These are phyloP conservation scores for Hirtodrosophila duncani DNA, from an alignment of 2,888 invertebrate genomes.

Conservation along the genomic window DNA sequence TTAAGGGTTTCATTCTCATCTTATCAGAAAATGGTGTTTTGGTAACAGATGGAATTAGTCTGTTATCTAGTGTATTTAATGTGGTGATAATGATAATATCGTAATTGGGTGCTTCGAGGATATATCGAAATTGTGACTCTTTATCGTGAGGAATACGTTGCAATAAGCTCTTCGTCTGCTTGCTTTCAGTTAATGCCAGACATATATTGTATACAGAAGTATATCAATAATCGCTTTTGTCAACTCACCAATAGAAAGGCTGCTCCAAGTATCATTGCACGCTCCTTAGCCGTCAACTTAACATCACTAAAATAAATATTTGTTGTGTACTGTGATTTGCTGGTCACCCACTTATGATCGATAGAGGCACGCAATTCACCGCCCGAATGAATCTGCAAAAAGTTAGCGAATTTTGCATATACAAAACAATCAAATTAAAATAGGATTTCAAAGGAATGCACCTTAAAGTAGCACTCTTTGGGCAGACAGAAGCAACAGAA, in stretches of 20 bases:
- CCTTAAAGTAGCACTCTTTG: constrained; percentile 73
- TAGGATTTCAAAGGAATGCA: constrained; percentile 10
- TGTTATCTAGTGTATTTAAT: no score
- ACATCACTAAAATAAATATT: constrained; percentile 86
- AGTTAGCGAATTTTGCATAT: not conserved
- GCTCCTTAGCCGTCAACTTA: constrained; percentile 86
- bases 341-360: constrained; percentile 85
- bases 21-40: no score
- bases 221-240: no score
- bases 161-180: no score
- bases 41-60: no score
- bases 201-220: fast-evolving
- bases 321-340: constrained; percentile 85
- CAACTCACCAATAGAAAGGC: constrained; percentile 88
- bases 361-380: constrained; percentile 80
- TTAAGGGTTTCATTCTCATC: no score
- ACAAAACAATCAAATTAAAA: not conserved
- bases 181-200: no score
- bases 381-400: constrained; percentile 80
- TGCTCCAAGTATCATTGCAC: constrained; percentile 88
- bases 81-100: no score
- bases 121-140: no score
- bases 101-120: no score
- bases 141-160: no score
- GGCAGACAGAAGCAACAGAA: constrained; percentile 79